Conservation (phyloP, 2,797 vertebrate species). For the Crypturellus tataupa region DNA sequence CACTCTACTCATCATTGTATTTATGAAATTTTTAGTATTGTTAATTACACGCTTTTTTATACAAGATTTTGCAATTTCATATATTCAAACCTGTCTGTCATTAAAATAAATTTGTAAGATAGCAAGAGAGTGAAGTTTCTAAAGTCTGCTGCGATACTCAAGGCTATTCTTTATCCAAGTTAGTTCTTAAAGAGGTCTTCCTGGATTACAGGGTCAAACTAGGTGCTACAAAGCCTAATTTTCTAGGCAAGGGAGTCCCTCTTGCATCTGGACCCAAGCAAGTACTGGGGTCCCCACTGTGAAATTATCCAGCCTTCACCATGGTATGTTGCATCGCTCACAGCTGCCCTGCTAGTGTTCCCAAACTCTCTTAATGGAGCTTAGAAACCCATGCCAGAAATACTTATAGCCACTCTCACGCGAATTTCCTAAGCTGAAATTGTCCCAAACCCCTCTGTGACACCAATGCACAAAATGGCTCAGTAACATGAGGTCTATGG, state of each 20-base stretch:
- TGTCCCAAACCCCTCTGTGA: not conserved
- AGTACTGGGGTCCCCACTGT: not conserved
- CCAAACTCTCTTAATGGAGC: not conserved
- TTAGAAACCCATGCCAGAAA: not conserved
- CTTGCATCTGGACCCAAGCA: not conserved
- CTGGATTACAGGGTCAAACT: not conserved
- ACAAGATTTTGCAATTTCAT: not conserved
- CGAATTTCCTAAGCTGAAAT: not conserved
- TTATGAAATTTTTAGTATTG: not conserved
- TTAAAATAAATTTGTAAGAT: not conserved
- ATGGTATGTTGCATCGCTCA: not conserved
- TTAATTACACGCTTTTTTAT: not conserved
- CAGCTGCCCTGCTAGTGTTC: not conserved
- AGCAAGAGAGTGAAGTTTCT: not conserved
- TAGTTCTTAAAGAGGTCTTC: not conserved
- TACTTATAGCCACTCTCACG: not conserved
- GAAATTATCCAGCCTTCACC: not conserved
- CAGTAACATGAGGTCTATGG: not conserved
- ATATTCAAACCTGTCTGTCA: not conserved
- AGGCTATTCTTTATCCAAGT: not conserved
- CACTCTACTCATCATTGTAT: not conserved
- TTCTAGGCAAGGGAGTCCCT: not conserved
- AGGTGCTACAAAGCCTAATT: not conserved
- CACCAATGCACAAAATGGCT: not conserved
- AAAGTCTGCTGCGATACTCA: not conserved